These are phyloP conservation scores for Akabosia matsudoensis DNA, from an alignment of 1,140 invertebrate species.

Conservation along the genomic window DNA sequence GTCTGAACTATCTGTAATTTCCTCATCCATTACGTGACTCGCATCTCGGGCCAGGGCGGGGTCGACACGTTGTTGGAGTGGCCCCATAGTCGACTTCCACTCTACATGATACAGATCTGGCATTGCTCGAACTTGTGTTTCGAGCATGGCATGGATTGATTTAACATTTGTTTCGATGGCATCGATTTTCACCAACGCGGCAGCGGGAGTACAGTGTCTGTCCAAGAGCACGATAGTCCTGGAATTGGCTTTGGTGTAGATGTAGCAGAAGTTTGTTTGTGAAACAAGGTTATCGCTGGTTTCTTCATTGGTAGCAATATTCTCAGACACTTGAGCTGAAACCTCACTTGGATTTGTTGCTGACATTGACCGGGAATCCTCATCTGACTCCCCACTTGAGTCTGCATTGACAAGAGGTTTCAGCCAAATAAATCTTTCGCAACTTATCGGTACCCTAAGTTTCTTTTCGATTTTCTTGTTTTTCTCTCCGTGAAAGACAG, in stretches of 20 bases:
- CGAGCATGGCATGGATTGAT: not conserved
- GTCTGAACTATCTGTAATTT: not conserved
- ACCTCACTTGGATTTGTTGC: too few species aligned
- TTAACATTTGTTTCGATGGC: not conserved
- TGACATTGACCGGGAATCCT: too few species aligned
- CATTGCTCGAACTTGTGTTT: not conserved
- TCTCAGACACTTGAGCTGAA: too few species aligned
- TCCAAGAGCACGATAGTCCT: not conserved
- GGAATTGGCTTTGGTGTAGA: too few species aligned
- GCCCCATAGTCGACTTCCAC: not conserved
- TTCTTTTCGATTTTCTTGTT: not conserved
- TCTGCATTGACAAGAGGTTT: not conserved
- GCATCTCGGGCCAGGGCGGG: not conserved
- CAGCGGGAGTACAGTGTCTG: not conserved
- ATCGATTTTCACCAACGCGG: not conserved
- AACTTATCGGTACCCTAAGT: conserved; percentile 27
- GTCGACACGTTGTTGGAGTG: not conserved
- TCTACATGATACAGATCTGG: not conserved
- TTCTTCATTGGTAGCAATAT: too few species aligned
- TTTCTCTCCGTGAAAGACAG: not conserved
- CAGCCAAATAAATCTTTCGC: conserved; percentile 31
- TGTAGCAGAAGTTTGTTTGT: not conserved
- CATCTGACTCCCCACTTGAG: not conserved
- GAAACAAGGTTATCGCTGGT: too few species aligned
- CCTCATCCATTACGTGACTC: not conserved